These are phyloP conservation scores for Panulirus ornatus DNA, from an alignment of 1,140 invertebrate species.

Conservation along the genomic window DNA sequence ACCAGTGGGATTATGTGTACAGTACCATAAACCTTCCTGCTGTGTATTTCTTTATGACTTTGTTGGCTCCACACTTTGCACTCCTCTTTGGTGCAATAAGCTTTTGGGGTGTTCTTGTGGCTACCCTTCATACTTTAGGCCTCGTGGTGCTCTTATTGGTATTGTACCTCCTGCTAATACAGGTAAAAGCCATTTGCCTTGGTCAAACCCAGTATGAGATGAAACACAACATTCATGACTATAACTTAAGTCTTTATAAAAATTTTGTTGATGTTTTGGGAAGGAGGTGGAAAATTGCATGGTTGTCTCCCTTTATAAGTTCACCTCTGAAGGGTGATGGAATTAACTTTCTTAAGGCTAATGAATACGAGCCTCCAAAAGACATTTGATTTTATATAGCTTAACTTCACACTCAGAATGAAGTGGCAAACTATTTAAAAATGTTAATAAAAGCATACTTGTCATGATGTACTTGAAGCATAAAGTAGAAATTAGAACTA, in stretches of 20 bases:
- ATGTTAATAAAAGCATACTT: neutral
- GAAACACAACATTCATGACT: constrained; percentile 58
- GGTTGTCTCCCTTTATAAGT: constrained; percentile 46
- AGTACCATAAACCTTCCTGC: constrained; percentile 51
- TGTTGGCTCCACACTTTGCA: constrained; percentile 59
- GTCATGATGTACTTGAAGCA: neutral
- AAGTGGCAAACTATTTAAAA: neutral
- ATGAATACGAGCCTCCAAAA: constrained; percentile 60
- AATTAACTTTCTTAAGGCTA: constrained; percentile 36
- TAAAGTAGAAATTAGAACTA: neutral
- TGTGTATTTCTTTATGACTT: constrained; percentile 48
- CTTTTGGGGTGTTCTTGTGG: constrained; percentile 61
- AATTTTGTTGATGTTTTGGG: constrained; percentile 63
- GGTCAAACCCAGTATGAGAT: constrained; percentile 66
- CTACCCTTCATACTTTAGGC: constrained; percentile 52
- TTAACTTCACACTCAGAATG: neutral
- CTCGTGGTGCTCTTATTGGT: constrained; percentile 40
- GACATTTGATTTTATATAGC: constrained; percentile 17
- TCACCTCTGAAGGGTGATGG: constrained; percentile 62
- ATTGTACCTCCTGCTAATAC: constrained; percentile 27
- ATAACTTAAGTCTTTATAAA: constrained; percentile 47
- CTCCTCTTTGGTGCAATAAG: constrained; percentile 56
- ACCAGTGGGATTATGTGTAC: constrained; percentile 67
- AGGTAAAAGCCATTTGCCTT: constrained; percentile 45
- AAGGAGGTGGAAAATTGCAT: constrained; percentile 55